Evolutionary conservation across 2,113 vertebrate genomes (phyloP), one percentile per base, ranked within the genome.

Genomic region (Ameiurus melas): DNA sequence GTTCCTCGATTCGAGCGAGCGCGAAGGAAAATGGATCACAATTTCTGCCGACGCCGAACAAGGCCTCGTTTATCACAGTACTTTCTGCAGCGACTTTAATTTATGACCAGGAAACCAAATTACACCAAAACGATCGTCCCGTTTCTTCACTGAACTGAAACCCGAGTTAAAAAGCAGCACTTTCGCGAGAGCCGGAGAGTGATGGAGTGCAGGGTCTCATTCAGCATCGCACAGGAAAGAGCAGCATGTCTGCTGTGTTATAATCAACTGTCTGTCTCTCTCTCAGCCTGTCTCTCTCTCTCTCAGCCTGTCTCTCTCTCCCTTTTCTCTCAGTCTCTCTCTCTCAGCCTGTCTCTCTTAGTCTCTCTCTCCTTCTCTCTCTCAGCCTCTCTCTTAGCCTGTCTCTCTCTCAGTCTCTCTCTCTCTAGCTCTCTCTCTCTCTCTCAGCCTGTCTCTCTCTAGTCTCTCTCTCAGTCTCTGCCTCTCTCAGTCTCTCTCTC

Each of bases 41-140:
- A 62, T 62, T 43, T 36, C 13, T 43, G 80, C 17, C 20, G 27
- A 43, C 33, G 13, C 22, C 33, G 16, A 20, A 62, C n/a, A 83
- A 83, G 57, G 20, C 33, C 33, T 83, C 33, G 14, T 83, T 62
- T 22, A 43, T 62, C 20, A 62, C 80, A 39, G 33, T 33, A 17
- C 22, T 83, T 83, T 62, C 80, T 62, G 55, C 57, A 1, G 33
- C 43, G 57, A 6, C 57, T 62, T 62, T 83, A 83, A 83, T 60
- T 62, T 83, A 83, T 83, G 80, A 62, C 1, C 57, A 22, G 36
- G 33, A 83, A 83, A 27, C 57, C 80, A 83, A 83, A 83, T 83
- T 83, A 83, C 80, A 83, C 57, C 57, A 6, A 43, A 83, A 62
- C 22, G 58, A 83, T 39, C 30, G 5, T 33, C 19, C 33, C 33